These are phyloP conservation scores for Meloidogyne floridensis DNA, from an alignment of 1,140 invertebrate genomes.

Conservation along the genomic window DNA sequence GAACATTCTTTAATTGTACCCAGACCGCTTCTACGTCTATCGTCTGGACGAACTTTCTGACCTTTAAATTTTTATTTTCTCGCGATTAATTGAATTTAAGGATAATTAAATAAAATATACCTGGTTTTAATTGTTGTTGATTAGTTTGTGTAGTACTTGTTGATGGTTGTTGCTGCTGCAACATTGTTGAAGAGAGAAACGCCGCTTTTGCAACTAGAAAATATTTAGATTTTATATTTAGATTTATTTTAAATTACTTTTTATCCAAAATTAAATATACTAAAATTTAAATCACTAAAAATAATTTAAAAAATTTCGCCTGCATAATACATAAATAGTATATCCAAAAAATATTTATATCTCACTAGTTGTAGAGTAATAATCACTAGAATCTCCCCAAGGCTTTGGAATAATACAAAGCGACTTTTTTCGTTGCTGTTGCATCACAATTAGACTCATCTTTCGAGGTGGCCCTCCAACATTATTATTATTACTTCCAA, in stretches of 20 bases:
- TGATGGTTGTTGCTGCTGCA: constrained; percentile 48
- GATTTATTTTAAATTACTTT: too few relatives aligned
- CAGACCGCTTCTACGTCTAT: constrained; percentile 33
- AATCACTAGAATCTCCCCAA: background rate
- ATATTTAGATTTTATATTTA: background rate
- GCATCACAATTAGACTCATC: constrained; percentile 37
- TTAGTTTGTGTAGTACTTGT: constrained; percentile 30
- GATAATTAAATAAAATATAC: background rate
- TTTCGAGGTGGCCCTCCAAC: constrained; percentile 14
- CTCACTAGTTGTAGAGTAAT: constrained; percentile 31
- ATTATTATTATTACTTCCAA: background rate
- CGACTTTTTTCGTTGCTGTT: constrained; percentile 32
- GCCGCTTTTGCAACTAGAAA: constrained; percentile 64
- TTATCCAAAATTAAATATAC: too few relatives aligned
- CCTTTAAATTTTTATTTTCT: constrained; percentile 24
- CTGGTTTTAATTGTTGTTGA: constrained; percentile 25
- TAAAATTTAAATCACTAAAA: background rate
- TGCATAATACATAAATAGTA: background rate
- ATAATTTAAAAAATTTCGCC: background rate
- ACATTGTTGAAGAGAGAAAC: constrained; percentile 61
- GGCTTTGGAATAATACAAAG: constrained; percentile 17
- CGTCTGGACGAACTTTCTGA: constrained; percentile 17
- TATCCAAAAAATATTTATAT: background rate
- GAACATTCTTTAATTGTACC: constrained; percentile 16
- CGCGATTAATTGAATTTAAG: background rate